A percentile compares a stretch with the other conserved stretches of the same genome.
These are phyloP conservation scores for Parus major DNA, from an alignment of 2,113 vertebrate genomes.

Conservation along the genomic window DNA sequence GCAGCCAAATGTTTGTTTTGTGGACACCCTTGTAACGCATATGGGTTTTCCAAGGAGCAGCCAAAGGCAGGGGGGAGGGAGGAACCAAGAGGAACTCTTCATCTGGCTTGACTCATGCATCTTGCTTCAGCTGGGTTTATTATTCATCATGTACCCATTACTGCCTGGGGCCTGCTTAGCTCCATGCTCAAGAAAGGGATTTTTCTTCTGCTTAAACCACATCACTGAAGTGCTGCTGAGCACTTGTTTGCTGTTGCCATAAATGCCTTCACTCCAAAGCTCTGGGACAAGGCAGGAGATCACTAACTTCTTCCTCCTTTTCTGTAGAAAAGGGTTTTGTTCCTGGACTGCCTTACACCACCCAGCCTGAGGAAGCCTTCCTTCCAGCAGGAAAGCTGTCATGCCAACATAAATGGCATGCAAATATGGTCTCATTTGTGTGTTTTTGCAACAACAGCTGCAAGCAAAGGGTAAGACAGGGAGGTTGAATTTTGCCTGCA, in stretches of 20 bases:
- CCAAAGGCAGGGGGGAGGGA: neutral
- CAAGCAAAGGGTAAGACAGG: neutral
- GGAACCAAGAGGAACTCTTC: slow-evolving; percentile 12
- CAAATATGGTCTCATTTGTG: neutral
- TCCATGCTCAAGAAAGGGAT: neutral
- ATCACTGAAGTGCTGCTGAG: slow-evolving; percentile 36
- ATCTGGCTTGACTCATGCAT: slow-evolving; percentile 43
- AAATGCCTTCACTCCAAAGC: neutral
- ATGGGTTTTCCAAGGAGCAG: slow-evolving; percentile 44
- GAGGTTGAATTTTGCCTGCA: neutral
- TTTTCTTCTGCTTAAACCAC: neutral
- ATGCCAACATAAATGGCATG: neutral
- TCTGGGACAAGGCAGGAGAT: neutral
- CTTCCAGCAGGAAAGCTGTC: neutral
- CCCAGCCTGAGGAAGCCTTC: neutral
- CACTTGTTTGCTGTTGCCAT: neutral
- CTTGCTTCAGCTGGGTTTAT: slow-evolving; percentile 35
- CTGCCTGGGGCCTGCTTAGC: slow-evolving; percentile 21
- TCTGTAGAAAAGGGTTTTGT: neutral
- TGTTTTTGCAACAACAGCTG: neutral
- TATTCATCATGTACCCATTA: slow-evolving; percentile 39
- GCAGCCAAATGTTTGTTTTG: slow-evolving; percentile 51
- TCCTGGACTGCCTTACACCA: neutral
- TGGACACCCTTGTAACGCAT: neutral
- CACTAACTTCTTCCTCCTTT: neutral